Conservation (phyloP, 2,797 vertebrate species). For the Darevskia mixta region DNA sequence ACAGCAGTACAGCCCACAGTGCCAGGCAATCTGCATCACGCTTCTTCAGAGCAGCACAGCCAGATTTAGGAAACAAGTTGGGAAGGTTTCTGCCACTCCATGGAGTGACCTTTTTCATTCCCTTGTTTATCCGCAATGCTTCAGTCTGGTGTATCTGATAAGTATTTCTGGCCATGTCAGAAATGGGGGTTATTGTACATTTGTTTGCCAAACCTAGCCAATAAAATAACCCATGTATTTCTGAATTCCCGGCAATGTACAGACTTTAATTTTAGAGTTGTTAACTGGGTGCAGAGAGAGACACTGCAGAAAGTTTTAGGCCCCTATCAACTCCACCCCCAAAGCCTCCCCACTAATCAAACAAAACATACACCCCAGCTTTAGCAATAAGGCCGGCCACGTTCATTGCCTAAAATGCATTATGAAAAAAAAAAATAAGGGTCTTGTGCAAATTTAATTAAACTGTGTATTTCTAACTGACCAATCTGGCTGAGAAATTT, state of each 20-base stretch:
- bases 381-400: background rate
- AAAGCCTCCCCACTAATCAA: background rate
- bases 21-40: background rate
- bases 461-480: background rate
- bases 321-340: background rate
- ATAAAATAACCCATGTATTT: background rate
- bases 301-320: background rate
- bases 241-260: background rate
- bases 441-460: background rate
- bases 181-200: background rate
- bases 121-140: fast-evolving
- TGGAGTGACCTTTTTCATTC: background rate
- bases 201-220: background rate
- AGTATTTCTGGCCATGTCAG: background rate
- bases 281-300: background rate
- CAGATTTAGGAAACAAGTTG: background rate
- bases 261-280: background rate
- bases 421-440: background rate
- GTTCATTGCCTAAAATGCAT: background rate
- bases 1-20: slow-evolving; percentile 14
- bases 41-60: background rate
- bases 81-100: background rate
- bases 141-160: background rate
- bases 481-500: background rate
- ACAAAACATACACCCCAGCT: background rate